A percentile compares a stretch with the other conserved stretches of the same genome.
Evolutionary conservation across 2,113 vertebrate genomes (phyloP).

Genomic region (Turnix velox): DNA sequence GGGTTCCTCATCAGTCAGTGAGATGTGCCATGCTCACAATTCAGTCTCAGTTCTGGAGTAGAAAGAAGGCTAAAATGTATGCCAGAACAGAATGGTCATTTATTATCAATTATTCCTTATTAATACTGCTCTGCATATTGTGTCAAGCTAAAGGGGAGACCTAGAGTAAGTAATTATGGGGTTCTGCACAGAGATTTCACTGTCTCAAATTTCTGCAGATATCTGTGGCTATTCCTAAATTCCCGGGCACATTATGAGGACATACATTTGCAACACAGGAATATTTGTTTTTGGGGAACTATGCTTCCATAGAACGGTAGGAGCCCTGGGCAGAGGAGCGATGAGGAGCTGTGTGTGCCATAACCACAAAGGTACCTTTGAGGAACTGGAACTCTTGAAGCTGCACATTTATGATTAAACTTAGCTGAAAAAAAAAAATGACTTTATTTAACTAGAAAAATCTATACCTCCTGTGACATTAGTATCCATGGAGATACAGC

Average conservation of each 20-base stretch:
- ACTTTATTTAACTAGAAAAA: conserved; percentile 44
- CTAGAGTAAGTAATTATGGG: neutral
- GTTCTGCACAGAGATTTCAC: conserved; percentile 22
- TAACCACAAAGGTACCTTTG: conserved; percentile 46
- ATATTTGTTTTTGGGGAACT: conserved; percentile 45
- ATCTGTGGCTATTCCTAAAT: conserved; percentile 30
- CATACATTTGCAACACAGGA: conserved; percentile 50
- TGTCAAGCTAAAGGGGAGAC: conserved; percentile 45
- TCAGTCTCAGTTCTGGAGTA: neutral
- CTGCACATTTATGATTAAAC: conserved; percentile 38
- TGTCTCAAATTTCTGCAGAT: conserved; percentile 52
- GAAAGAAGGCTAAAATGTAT: conserved; percentile 15
- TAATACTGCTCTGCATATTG: neutral
- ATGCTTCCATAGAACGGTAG: conserved; percentile 27
- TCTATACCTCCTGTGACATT: conserved; percentile 8
- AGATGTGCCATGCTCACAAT: neutral
- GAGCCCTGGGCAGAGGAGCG: neutral
- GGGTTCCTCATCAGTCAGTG: neutral
- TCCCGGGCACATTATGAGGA: conserved; percentile 13
- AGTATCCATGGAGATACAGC: conserved; percentile 35
- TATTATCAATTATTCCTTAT: conserved; percentile 17
- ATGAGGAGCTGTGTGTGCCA: neutral
- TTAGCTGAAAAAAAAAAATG: neutral
- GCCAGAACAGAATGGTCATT: neutral
- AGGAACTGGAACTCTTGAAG: conserved; percentile 3